Evolutionary conservation across 2,797 vertebrate species (phyloP), one percentile per base, ranked within the genome.

Genomic region (Falco berigora): DNA sequence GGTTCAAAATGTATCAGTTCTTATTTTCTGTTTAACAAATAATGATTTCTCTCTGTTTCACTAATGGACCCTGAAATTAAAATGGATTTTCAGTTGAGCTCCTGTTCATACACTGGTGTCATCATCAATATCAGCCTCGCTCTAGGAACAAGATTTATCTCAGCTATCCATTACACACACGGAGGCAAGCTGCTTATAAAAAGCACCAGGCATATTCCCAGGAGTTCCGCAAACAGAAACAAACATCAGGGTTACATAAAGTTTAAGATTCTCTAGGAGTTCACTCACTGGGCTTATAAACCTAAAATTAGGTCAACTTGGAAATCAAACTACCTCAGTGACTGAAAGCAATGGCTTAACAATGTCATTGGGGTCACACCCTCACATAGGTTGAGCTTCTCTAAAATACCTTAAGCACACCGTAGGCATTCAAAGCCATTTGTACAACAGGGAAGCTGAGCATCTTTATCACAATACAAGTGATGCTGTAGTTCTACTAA

Each of bases 51-150:
- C 66, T 92, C 88, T 34, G 36, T 74, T 73, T 58, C 84, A 47
- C 83, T 95, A 96, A 97, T 89, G 83, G 95, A 58, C 95, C 92
- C 74, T 95, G 93, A 97, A 96, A 96, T 95, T 36, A 88, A 93
- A 95, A 97, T 96, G 72, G 96, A 96, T 96, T 96, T 97, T 86
- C 19, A 90, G 92, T 66, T 56, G 91, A 78, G 73, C 79, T 92
- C 89, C 75, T 46, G 82, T 47, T 86, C 90, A 56, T 44, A 78
- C 32, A 22, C 42, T 81, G 8, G 88, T 96, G 94, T 71, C 88
- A 88, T 58, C 85, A 74, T 79, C 88, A 42, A 86, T 49, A 69
- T 1, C 77, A 49, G 75, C 53, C 88, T 68, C 1, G 2, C 91
- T 86, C 90, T 11, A 96, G 86, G 90, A 94, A 85, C 56, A 56